Evolutionary conservation across 2,888 invertebrate genomes (phyloP), one percentile per base, ranked within the genome.

Genomic region (Sycophila texana): DNA sequence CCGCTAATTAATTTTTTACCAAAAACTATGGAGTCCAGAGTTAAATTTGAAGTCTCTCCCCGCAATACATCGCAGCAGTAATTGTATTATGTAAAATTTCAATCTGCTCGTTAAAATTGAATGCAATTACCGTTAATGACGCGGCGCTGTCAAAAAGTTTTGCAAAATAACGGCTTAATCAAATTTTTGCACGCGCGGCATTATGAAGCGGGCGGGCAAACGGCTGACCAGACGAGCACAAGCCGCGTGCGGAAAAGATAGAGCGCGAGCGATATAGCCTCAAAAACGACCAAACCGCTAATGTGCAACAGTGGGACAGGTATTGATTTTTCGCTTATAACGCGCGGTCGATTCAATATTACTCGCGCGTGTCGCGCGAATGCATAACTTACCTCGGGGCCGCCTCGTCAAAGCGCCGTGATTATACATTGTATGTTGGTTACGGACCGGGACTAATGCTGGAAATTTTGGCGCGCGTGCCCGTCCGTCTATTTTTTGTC

Each of bases 321-420:
- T 80, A 80, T 74, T 80, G 77, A 77, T 80, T 80, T 80, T 80
- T 70, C 74, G 68, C 26, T 53, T 53, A 66, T 67, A 20, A n/a
- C 65, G 66, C 20, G 39, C 5, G 61, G n/a, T 10, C 51, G 39
- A 76, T 76, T 73, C 51, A 76, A 76, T 73, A 73, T 76, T 73
- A 61, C 63, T 67, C 47, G 13, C 47, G 20, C 51, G 18, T 51
- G 26, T n/a, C 49, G 53, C 58, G 18, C 39, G 49, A 57, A 57
- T 58, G 72, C 63, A 58, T 79, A 79, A 74, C 70, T 74, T 65
- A 58, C 67, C 18, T 66, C 55, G 58, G 66, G 71, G 18, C 72
- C 22, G 20, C 39, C 39, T 66, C 61, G 58, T 75, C 74, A 71
- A 79, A 79, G 72, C 65, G 18, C 72, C 39, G 20, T 67, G 75